Conservation (phyloP, 2,797 vertebrate genomes). For the Crocodylus rhombifer region DNA sequence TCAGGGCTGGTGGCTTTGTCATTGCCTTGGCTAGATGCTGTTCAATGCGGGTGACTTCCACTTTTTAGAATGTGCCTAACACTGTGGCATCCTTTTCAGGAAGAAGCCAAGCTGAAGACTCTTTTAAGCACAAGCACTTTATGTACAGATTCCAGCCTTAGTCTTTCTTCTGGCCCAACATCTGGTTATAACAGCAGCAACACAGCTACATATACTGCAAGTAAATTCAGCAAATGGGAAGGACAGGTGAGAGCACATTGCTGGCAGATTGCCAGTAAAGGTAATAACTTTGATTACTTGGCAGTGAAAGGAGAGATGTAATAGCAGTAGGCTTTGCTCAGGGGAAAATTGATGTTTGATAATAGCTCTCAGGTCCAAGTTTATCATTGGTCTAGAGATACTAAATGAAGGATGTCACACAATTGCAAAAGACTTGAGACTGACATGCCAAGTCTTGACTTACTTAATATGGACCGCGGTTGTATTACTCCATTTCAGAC, state of each 20-base stretch:
- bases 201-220: conserved; percentile 67
- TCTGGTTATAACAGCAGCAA: conserved; percentile 97
- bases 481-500: background rate
- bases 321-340: background rate
- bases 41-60: background rate
- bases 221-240: conserved; percentile 56
- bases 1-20: background rate
- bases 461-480: background rate
- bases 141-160: conserved; percentile 91
- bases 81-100: conserved; percentile 76
- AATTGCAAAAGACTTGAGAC: background rate
- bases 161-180: conserved; percentile 93
- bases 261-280: background rate
- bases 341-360: background rate
- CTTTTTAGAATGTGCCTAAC: background rate
- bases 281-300: background rate
- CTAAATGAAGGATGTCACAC: background rate
- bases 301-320: background rate
- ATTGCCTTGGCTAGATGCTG: background rate
- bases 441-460: background rate
- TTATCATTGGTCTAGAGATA: background rate
- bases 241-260: conserved; percentile 69
- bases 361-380: background rate
- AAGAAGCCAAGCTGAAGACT: conserved; percentile 88
- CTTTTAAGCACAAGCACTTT: conserved; percentile 90